Conservation (phyloP, 2,797 vertebrate genomes). For the Notolepis coatsorum region DNA sequence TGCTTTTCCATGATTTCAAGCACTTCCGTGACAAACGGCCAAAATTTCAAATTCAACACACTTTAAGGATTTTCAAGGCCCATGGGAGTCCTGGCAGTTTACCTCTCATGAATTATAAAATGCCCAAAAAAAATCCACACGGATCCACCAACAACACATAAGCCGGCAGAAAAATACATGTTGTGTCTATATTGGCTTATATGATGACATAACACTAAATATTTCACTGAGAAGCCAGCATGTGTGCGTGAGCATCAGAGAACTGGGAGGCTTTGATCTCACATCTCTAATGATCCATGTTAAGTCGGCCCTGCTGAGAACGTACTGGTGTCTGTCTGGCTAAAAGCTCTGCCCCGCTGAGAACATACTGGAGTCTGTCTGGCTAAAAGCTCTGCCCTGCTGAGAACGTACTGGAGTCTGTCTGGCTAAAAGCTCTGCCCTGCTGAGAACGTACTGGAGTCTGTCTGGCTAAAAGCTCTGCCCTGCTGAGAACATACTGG, state of each 20-base stretch:
- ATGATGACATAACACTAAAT: constrained; percentile 26
- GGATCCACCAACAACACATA: constrained; percentile 12
- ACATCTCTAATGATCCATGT: constrained; percentile 42
- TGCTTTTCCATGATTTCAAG: neutral
- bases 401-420: constrained; percentile 7
- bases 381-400: constrained; percentile 19
- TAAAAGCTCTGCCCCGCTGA: no score
- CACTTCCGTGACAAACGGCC: neutral
- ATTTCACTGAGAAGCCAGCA: constrained; percentile 42
- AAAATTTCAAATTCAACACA: constrained; percentile 13
- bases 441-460: neutral
- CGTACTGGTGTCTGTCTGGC: constrained; percentile 43
- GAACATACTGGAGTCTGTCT: constrained; percentile 14
- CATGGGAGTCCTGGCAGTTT: neutral
- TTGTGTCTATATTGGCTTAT: neutral
- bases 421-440: constrained; percentile 21
- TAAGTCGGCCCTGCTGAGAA: constrained; percentile 36
- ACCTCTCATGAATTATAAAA: constrained; percentile 21
- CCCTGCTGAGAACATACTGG: neutral
- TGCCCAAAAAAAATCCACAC: neutral
- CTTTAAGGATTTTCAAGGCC: neutral
- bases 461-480: constrained; percentile 27
- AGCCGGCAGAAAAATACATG: constrained; percentile 11
- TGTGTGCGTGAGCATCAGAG: constrained; percentile 32
- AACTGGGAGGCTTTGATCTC: constrained; percentile 31